Conservation (phyloP, 2,113 vertebrate species). For the Ovibos moschatus region DNA sequence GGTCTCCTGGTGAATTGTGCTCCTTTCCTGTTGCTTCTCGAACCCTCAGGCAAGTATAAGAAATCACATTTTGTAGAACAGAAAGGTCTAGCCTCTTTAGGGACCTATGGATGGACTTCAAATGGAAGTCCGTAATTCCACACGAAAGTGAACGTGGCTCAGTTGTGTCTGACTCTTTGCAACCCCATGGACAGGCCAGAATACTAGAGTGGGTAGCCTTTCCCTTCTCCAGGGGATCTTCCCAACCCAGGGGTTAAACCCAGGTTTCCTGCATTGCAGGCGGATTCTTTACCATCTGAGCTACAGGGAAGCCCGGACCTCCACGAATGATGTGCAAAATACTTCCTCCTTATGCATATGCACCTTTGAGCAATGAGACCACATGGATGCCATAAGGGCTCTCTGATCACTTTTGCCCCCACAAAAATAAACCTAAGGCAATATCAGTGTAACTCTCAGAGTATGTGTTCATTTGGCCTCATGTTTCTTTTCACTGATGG, state of each 20-base stretch:
- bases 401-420: not conserved
- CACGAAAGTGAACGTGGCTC: not conserved
- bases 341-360: not conserved
- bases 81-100: not conserved
- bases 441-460: not conserved
- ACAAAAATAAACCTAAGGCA: not conserved
- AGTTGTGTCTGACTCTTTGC: not conserved
- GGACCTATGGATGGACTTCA: not conserved
- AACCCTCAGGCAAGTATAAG: not conserved
- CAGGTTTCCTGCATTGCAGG: not conserved
- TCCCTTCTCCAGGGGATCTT: not conserved
- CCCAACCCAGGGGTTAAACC: not conserved
- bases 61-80: not conserved
- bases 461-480: not conserved
- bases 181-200: not conserved
- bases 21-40: not conserved
- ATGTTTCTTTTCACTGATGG: not conserved
- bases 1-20: not conserved
- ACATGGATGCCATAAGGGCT: not conserved
- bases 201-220: not conserved
- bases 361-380: not conserved
- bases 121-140: not conserved
- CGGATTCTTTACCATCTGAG: rapidly evolving
- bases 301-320: not conserved
- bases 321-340: not conserved